Evolutionary conservation across 2,888 invertebrate species (phyloP), one percentile per base, ranked within the genome.

Genomic region (Crossocerus cetratus): DNA sequence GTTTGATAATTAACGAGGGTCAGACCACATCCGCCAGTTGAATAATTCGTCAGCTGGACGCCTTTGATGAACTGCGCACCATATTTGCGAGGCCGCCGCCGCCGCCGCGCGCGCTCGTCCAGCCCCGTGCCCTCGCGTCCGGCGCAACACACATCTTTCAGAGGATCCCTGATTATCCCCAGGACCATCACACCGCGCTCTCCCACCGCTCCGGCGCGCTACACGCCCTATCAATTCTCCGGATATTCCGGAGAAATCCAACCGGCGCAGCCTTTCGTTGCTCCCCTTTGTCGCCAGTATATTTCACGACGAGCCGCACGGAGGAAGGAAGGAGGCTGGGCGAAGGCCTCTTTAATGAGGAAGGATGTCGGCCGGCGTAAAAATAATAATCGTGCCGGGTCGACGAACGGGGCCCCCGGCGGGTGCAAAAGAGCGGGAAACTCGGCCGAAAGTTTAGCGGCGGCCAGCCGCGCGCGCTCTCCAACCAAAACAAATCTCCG

Each of bases 1-100:
- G 74, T 76, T 76, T 57, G 77, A 80, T 80, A 80, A 80, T 80
- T 80, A 80, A 80, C 80, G 65, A 63, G 53, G 55, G 53, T 13
- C 16, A 42, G 22, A 60, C 56, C 23, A 62, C 54, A 22, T 44
- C 54, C 58, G 65, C 61, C 72, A 64, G 76, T 75, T 72, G 71
- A 81, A 81, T 78, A 76, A 78, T 81, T 80, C 69, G 60, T 68
- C 71, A 58, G 69, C 68, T 66, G 74, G 65, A 61, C 67, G 69
- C 69, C 80, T 82, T 82, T 75, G 80, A 80, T 32, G 32, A 32
- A 32, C 68, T 64, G 65, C 22, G 53, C 63, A 76, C 72, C 81
- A 71, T 82, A 81, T 81, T 81, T 82, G 78, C 74, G 69, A 13
- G 68, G 44, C 64, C 32, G 62, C 14, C 5, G 72, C 74, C 79